Evolutionary conservation across 2,113 vertebrate genomes (phyloP).

Genomic region (Bufo gargarizans): DNA sequence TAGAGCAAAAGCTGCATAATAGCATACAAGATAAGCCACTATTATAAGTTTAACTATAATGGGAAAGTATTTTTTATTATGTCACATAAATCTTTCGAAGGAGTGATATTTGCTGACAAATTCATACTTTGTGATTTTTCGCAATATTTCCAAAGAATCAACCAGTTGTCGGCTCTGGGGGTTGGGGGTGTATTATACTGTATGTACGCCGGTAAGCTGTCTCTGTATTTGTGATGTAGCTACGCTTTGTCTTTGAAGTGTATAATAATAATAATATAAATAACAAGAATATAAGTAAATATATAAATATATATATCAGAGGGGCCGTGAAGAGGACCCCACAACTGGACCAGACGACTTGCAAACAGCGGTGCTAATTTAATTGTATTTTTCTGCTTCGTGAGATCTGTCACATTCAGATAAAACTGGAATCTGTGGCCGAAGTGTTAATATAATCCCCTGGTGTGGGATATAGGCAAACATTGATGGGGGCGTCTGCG

Average conservation of each 20-base stretch:
- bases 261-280: constrained; percentile 57
- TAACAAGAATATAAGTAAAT: constrained; percentile 56
- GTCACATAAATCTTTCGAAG: neutral
- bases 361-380: constrained; percentile 47
- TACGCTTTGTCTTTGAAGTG: constrained; percentile 3
- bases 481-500: neutral
- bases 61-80: neutral
- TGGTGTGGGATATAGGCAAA: neutral
- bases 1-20: neutral
- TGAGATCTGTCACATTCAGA: constrained; percentile 35
- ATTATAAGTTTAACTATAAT: too few species aligned
- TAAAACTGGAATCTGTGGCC: constrained; percentile 51
- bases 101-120: neutral
- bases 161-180: neutral
- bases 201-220: constrained; percentile 27
- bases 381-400: constrained; percentile 14
- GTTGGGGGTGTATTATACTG: constrained; percentile 39
- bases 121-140: neutral
- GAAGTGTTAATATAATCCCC: neutral
- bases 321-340: constrained; percentile 19
- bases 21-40: neutral
- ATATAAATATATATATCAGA: constrained; percentile 23
- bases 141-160: neutral
- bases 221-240: constrained; percentile 20
- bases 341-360: constrained; percentile 42